phyloP scores from a whole-genome alignment of 2,797 vertebrate genomes.

The Phataginus tetradactyla region DNA sequence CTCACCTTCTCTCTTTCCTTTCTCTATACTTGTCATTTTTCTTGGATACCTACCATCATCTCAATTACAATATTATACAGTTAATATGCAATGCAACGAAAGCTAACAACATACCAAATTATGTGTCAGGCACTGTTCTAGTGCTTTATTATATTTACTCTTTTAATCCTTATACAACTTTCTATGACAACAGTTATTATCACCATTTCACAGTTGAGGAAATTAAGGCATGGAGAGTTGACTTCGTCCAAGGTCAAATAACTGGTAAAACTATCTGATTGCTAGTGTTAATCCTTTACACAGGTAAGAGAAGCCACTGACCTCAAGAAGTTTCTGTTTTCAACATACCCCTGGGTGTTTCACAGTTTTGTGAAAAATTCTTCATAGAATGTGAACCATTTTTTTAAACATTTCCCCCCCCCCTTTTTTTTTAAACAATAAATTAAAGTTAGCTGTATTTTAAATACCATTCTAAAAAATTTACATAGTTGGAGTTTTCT shows the following conservation, averaged over 20 bases:
- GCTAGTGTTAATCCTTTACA: background rate
- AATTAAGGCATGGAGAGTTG: background rate
- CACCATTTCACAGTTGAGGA: background rate
- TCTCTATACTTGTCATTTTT: background rate
- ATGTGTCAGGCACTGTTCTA: background rate
- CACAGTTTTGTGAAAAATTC: background rate
- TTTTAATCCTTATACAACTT: background rate
- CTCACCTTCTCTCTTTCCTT: background rate
- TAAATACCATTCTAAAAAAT: constrained; percentile 21
- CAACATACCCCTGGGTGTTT: background rate
- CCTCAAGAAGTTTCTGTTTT: background rate
- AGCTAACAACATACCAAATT: too few species aligned
- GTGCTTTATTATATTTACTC: background rate
- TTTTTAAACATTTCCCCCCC: too few species aligned
- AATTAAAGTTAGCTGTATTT: background rate
- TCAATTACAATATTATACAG: background rate
- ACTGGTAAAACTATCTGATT: background rate
- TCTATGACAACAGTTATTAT: background rate
- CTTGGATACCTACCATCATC: background rate
- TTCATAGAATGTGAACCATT: background rate
- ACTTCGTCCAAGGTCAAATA: background rate
- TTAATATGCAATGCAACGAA: background rate
- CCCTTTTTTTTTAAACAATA: background rate
- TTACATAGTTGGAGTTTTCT: background rate
- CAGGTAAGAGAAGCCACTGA: background rate